Percentiles rank a stretch among this genome's conserved stretches.
phyloP scores from a whole-genome alignment of 2,797 vertebrate genomes.

The Aplochiton taeniatus region DNA sequence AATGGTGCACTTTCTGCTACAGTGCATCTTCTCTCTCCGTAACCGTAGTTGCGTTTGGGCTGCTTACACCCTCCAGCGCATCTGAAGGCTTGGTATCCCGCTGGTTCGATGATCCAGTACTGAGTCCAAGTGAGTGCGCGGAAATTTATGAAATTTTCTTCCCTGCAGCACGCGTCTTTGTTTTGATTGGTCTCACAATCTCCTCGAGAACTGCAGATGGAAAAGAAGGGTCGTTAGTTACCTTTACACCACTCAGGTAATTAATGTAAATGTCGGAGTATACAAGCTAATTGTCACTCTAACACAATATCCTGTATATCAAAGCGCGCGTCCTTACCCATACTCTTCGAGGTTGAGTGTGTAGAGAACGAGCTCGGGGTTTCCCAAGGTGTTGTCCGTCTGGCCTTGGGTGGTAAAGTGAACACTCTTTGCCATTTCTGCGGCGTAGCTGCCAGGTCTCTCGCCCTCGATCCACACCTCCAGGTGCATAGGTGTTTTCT shows the following conservation, averaged over 20 bases:
- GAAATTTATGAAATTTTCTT: slow-evolving; percentile 83
- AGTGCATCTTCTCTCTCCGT: slow-evolving; percentile 78
- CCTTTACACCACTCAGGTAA: background rate
- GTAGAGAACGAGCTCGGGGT: slow-evolving; percentile 91
- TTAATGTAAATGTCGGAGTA: slow-evolving; percentile 37
- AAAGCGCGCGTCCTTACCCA: slow-evolving; percentile 76
- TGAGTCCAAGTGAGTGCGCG: slow-evolving; percentile 82
- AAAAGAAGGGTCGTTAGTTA: background rate
- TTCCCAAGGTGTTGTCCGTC: slow-evolving; percentile 79
- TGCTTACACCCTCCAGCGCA: slow-evolving; percentile 77
- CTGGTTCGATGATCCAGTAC: slow-evolving; percentile 87
- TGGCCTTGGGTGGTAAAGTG: slow-evolving; percentile 85
- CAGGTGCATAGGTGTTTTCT: slow-evolving; percentile 84
- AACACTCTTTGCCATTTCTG: slow-evolving; percentile 85
- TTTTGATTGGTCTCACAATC: slow-evolving; percentile 76
- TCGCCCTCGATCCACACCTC: slow-evolving; percentile 93
- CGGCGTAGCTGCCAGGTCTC: slow-evolving; percentile 83
- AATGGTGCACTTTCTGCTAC: slow-evolving; percentile 79
- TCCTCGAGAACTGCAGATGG: slow-evolving; percentile 74
- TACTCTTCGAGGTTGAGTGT: slow-evolving; percentile 89
- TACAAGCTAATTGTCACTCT: slow-evolving; percentile 47
- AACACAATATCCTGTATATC: slow-evolving; percentile 52
- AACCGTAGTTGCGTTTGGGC: slow-evolving; percentile 68
- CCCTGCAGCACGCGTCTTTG: slow-evolving; percentile 79
- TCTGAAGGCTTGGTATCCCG: slow-evolving; percentile 82